Conservation (phyloP, 2,797 vertebrate genomes). For the Cryptoprocta ferox region DNA sequence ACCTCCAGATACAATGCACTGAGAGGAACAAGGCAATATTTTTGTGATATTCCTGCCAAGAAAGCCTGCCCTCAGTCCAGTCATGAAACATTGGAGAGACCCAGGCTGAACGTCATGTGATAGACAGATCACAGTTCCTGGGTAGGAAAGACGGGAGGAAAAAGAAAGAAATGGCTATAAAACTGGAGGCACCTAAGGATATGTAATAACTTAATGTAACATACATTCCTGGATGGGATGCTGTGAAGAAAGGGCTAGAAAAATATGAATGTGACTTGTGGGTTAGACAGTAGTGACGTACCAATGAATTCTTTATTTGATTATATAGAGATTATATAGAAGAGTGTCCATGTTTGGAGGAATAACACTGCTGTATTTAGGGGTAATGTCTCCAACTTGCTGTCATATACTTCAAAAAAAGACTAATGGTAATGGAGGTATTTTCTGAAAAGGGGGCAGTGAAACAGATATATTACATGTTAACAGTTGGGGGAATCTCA, state of each 20-base stretch:
- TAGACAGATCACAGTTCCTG: neutral
- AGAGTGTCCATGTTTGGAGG: neutral
- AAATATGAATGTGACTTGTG: neutral
- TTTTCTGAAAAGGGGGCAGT: neutral
- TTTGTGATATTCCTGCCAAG: neutral
- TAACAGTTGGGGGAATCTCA: neutral
- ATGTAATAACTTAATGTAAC: neutral
- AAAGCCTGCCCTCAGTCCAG: neutral
- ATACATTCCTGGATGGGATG: neutral
- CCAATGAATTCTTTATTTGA: neutral
- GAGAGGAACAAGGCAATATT: neutral
- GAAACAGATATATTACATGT: neutral
- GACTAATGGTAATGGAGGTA: neutral
- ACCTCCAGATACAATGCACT: neutral
- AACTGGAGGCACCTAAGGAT: neutral
- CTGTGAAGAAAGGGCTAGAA: neutral
- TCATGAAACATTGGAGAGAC: neutral
- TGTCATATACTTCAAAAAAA: neutral
- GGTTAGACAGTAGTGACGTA: neutral
- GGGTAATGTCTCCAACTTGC: neutral
- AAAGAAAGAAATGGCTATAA: neutral
- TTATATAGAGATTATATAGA: neutral
- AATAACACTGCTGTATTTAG: neutral
- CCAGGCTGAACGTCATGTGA: neutral
- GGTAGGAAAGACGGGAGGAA: neutral